phyloP scores from a whole-genome alignment of 2,797 vertebrate genomes.

The Rhinophrynus dorsalis region DNA sequence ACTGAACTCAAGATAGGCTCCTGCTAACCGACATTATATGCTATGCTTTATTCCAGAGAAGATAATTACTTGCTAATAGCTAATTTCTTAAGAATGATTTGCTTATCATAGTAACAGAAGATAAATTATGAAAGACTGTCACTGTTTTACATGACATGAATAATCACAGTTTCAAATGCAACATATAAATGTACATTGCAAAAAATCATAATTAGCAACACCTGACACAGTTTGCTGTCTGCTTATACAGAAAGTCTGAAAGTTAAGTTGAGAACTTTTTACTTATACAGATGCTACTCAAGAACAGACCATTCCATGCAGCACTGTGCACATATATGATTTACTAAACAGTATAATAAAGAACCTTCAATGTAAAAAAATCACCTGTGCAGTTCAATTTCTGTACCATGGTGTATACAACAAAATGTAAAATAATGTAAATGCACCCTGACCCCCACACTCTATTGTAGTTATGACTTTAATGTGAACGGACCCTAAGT shows the following conservation, averaged over 20 bases:
- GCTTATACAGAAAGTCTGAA: slow-evolving; percentile 14
- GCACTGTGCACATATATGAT: too few relatives aligned
- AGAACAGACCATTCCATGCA: too few relatives aligned
- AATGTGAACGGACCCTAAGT: too few relatives aligned
- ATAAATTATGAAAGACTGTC: slow-evolving; percentile 45
- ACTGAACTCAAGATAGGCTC: slow-evolving; percentile 2
- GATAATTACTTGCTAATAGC: slow-evolving; percentile 47
- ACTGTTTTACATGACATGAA: slow-evolving; percentile 47
- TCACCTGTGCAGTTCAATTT: too few relatives aligned
- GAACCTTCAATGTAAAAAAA: too few relatives aligned
- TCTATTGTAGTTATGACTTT: too few relatives aligned
- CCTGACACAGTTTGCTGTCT: slow-evolving; percentile 46
- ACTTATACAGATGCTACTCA: not conserved
- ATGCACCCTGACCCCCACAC: too few relatives aligned
- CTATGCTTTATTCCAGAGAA: slow-evolving; percentile 30
- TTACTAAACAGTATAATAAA: too few relatives aligned
- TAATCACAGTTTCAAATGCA: slow-evolving; percentile 39
- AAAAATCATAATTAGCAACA: slow-evolving; percentile 43
- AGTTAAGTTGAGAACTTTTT: slow-evolving; percentile 22
- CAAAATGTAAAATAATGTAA: too few relatives aligned
- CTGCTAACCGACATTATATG: slow-evolving; percentile 16
- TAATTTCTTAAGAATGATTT: slow-evolving; percentile 50
- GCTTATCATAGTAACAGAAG: slow-evolving; percentile 47
- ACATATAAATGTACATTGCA: slow-evolving; percentile 44
- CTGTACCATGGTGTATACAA: too few relatives aligned